Percentiles rank a stretch among this genome's conserved stretches.
phyloP scores from a whole-genome alignment of 2,113 vertebrate species.

The Muntiacus reevesi region DNA sequence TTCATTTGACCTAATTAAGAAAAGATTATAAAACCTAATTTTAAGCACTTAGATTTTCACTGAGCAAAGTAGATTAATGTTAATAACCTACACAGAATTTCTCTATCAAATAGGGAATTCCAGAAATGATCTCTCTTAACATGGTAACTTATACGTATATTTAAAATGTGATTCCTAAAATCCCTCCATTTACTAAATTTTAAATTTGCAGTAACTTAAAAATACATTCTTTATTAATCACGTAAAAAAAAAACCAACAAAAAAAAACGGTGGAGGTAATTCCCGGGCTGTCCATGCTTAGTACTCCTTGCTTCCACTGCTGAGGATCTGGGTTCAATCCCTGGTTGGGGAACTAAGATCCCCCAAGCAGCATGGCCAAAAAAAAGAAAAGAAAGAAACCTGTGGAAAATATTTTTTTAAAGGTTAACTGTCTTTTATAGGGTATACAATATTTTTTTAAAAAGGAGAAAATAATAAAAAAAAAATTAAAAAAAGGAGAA shows the following conservation, averaged over 20 bases:
- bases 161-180: not conserved
- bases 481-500: not conserved
- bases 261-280: not conserved
- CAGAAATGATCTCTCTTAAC: not conserved
- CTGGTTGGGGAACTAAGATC: not conserved
- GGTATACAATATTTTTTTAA: not conserved
- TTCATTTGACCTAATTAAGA: not conserved
- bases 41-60: not conserved
- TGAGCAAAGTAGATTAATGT: not conserved
- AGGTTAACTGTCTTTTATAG: not conserved
- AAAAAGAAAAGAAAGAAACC: not conserved
- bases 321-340: not conserved
- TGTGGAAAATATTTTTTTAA: not conserved
- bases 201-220: not conserved
- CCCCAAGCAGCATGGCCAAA: not conserved
- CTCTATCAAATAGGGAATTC: not conserved
- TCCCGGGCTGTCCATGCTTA: not conserved
- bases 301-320: not conserved
- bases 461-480: not conserved
- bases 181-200: not conserved
- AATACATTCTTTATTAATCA: not conserved
- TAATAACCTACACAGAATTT: not conserved
- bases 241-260: not conserved
- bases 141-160: not conserved
- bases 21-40: not conserved